Evolutionary conservation across 2,888 invertebrate species (phyloP).

Genomic region (Hymenopus coronatus): DNA sequence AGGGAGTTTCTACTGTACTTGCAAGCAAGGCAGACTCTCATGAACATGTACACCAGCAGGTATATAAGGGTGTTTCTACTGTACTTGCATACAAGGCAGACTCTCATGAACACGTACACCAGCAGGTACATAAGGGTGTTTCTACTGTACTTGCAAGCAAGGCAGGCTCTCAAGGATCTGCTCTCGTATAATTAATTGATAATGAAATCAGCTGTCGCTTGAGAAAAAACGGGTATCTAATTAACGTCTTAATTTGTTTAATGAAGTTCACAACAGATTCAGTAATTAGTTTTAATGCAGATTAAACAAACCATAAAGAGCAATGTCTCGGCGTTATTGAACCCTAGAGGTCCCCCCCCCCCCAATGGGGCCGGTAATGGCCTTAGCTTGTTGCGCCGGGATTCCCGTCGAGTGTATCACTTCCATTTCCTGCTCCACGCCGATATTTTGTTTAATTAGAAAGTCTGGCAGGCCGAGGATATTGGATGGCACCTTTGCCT

Average conservation of each 20-base stretch:
- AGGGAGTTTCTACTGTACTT: too few species aligned
- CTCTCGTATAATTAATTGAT: constrained; percentile 18
- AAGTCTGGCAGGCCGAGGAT: constrained; percentile 26
- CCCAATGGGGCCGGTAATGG: too few species aligned
- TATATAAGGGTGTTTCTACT: too few species aligned
- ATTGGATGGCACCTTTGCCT: constrained; percentile 26
- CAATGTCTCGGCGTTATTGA: background rate
- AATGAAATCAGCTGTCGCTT: background rate
- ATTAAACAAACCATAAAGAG: constrained; percentile 14
- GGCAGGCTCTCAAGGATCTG: background rate
- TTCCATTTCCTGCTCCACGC: background rate
- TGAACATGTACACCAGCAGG: too few species aligned
- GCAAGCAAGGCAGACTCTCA: too few species aligned
- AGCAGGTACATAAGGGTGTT: too few species aligned
- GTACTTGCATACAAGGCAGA: background rate
- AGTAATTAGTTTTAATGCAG: constrained; percentile 15
- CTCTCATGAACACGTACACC: too few species aligned
- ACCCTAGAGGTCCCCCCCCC: too few species aligned
- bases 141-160: background rate
- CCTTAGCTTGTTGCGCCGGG: too few species aligned
- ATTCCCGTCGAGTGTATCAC: too few species aligned
- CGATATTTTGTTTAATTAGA: constrained; percentile 9
- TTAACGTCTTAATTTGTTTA: constrained; percentile 31
- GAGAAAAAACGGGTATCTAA: background rate
- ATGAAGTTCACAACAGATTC: constrained; percentile 26